These are phyloP conservation scores for Ichneumon xanthorius DNA, from an alignment of 2,888 invertebrate species.

Conservation along the genomic window DNA sequence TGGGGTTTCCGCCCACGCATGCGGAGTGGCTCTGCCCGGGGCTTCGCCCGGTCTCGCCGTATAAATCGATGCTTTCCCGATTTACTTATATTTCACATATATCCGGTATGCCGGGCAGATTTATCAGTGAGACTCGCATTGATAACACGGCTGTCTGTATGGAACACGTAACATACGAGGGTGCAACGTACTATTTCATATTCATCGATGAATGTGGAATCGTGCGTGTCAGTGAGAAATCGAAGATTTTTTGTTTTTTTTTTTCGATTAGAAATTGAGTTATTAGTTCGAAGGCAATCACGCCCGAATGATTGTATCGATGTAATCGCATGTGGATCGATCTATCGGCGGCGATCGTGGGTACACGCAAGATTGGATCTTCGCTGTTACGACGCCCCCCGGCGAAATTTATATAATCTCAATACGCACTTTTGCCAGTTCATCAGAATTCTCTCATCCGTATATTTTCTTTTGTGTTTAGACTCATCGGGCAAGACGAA, in stretches of 20 bases:
- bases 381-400: conserved; percentile 47
- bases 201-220: background rate
- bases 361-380: conserved; percentile 62
- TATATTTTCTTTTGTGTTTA: conserved; percentile 10
- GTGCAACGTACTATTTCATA: conserved; percentile 1
- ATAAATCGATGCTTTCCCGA: conserved; percentile 16
- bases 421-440: conserved; percentile 58
- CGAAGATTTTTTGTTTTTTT: conserved; percentile 7
- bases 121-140: background rate
- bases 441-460: conserved; percentile 53
- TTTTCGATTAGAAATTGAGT: conserved; percentile 64
- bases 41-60: background rate
- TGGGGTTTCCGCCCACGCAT: background rate
- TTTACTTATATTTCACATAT: conserved; percentile 4
- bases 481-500: conserved; percentile 3
- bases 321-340: conserved; percentile 60
- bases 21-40: background rate
- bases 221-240: background rate
- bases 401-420: conserved; percentile 60
- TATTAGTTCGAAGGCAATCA: conserved; percentile 61
- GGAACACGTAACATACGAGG: background rate
- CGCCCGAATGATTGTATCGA: conserved; percentile 53
- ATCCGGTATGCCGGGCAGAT: background rate
- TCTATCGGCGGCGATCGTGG: conserved; percentile 33
- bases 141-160: background rate